phyloP scores from a whole-genome alignment of 2,888 invertebrate genomes.

The Dorcus hopei region DNA sequence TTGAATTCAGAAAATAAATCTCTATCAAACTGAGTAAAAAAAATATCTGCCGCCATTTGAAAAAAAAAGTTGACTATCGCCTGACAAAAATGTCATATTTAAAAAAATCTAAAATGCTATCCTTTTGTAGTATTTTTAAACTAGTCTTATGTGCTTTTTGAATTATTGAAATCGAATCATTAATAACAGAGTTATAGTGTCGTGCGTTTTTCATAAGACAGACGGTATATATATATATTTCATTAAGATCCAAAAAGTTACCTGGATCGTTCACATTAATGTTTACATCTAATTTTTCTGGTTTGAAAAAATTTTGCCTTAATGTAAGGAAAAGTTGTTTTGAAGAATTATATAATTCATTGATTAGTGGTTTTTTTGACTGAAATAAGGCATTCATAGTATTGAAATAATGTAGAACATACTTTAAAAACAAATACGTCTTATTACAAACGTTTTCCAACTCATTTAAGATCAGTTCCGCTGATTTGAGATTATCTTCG shows the following conservation, averaged over 20 bases:
- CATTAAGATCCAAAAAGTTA: not conserved
- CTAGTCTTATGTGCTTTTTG: too few relatives aligned
- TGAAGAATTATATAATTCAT: not conserved
- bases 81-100: too few relatives aligned
- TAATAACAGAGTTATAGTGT: too few relatives aligned
- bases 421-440: conserved; percentile 10
- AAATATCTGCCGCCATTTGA: too few relatives aligned
- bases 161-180: too few relatives aligned
- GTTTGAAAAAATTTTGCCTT: not conserved
- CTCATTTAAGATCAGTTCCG: not conserved
- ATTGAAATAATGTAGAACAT: conserved; percentile 10
- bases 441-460: conserved; percentile 5
- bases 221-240: too few relatives aligned
- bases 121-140: too few relatives aligned
- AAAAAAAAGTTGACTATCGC: too few relatives aligned
- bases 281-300: not conserved
- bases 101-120: too few relatives aligned
- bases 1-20: too few relatives aligned
- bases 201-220: too few relatives aligned
- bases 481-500: conserved; percentile 12
- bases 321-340: not conserved
- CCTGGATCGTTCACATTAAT: not conserved
- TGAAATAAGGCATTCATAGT: conserved; percentile 12
- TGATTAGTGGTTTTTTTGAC: conserved; percentile 9
- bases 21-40: too few relatives aligned